A percentile compares a stretch with the other conserved stretches of the same genome.
Conservation (phyloP, 2,888 invertebrate species). For the Noctua comes region DNA sequence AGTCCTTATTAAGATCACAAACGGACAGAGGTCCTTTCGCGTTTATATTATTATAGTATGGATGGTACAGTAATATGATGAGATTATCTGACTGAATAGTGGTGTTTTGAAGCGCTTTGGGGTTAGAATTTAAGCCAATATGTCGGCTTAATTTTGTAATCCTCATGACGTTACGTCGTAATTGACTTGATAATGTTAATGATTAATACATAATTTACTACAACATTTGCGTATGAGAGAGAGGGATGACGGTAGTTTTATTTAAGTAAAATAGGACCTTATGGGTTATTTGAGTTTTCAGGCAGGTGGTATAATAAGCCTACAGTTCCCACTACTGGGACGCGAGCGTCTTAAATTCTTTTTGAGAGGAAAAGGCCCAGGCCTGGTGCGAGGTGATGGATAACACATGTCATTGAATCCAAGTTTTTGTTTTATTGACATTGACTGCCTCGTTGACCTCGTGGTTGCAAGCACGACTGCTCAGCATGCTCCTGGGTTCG, state of each 20-base stretch:
- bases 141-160: conserved; percentile 18
- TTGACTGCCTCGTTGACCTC: too few species aligned
- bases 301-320: neutral
- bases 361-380: neutral
- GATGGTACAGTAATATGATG: neutral
- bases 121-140: conserved; percentile 1
- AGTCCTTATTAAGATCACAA: neutral
- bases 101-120: neutral
- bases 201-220: conserved; percentile 1
- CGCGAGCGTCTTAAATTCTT: neutral
- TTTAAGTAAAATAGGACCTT: neutral
- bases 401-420: neutral
- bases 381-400: neutral
- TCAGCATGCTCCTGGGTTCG: too few species aligned
- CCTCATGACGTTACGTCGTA: conserved; percentile 6
- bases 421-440: neutral
- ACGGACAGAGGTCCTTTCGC: neutral
- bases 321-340: neutral
- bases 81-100: conserved; percentile 14
- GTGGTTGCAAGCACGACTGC: too few species aligned
- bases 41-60: neutral
- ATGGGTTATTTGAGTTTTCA: neutral
- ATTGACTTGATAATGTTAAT: conserved; percentile 9
- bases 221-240: neutral
- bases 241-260: neutral